Base-by-base conservation (phyloP, 2,113 vertebrate species). In the Nansenia antarctica region DNA sequence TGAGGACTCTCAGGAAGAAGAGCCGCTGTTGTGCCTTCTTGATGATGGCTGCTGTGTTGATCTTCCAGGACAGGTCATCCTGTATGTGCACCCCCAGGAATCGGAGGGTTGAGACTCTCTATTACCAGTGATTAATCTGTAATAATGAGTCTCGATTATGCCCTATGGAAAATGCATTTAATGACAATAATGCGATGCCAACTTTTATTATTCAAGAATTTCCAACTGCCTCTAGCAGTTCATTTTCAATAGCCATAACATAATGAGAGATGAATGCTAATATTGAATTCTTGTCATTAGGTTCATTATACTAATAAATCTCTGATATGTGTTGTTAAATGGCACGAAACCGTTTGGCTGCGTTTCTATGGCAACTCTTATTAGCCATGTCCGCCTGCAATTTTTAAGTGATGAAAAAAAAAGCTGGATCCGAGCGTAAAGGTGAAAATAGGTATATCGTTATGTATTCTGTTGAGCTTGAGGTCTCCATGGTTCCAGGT, bases 201-300 rank as follows among this genome's bases (percentile, higher is more conserved):
- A 61, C 35, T 47, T 45, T n/a, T n/a, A n/a, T n/a, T 64, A 11
- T 69, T 62, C 57, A 52, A 70, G n/a, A 76, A 65, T 73, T 64
- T 57, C 59, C n/a, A 67, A 59, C 68, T 76, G 78, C 74, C 71
- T 49, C 45, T 14, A 49, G 6, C 5, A 5, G n/a, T 49, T n/a
- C 2, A n/a, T 49, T 20, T 69, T 52, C 35, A 8, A 18, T 29
- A 30, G 68, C 39, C 66, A 59, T 76, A 81, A 74, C 59, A 42
- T 86, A 76, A 84, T 83, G 80, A 79, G 74, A 80, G 78, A 82
- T 77, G 67, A 79, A 85, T 77, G 72, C 69, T 80, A 71, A 81
- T 82, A 81, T 81, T 84, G 62, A 82, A 73, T 76, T 85, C 18
- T 59, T 78, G 78, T 53, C 77, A 83, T 86, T 78, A 77, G 45